Base-by-base conservation (phyloP, 2,113 vertebrate genomes). In the Labeo rohita region DNA sequence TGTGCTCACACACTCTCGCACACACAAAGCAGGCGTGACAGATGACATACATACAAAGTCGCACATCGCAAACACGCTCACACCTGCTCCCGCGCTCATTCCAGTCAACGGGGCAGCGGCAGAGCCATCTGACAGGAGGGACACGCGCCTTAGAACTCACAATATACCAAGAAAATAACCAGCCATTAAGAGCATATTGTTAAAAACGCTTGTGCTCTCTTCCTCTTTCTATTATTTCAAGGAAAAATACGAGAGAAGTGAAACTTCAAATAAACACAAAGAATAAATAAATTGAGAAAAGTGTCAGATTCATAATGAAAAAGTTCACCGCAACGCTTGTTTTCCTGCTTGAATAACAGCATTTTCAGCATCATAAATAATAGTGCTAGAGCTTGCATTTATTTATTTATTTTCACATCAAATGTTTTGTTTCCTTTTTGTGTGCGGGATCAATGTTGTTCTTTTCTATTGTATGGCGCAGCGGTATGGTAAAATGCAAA, bases 91-190 rank as follows among this genome's bases (percentile, higher is more conserved):
- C 13, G 16, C 39, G 52, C 65, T 83, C 72, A 88, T 75, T 86
- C 59, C 73, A 84, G 80, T 88, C 84, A 88, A 79, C 85, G 66
- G 86, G 87, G 87, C 80, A 88, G 45, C 43, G 72, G 87, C 43
- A 47, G 28, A 11, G n/a, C 6, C 39, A 84, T 76, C 56, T 82
- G 68, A 86, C 78, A 75, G 66, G 50, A 83, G 63, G 47, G 23
- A 83, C 79, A 83, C 8, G 43, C 63, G 16, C 47, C 43, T 80
- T 6, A 63, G 84, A 47, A 68, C 74, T 34, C 8, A 21, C 23
- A 23, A 43, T 12, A 18, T 56, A 15, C 68, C 45, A 52, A 80
- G 50, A 83, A 74, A 68, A 79, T 54, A 66, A 80, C 63, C 74
- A 80, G 63, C 80, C 80, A 13, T 49, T 79, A 61, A 80, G 45